Percentiles rank a stretch among this genome's conserved stretches.
Evolutionary conservation across 30 jellyfish, hydroid and myxozoan genomes (phyloP).

Genomic region (Aurelia aurita complex sp. Pacific): DNA sequence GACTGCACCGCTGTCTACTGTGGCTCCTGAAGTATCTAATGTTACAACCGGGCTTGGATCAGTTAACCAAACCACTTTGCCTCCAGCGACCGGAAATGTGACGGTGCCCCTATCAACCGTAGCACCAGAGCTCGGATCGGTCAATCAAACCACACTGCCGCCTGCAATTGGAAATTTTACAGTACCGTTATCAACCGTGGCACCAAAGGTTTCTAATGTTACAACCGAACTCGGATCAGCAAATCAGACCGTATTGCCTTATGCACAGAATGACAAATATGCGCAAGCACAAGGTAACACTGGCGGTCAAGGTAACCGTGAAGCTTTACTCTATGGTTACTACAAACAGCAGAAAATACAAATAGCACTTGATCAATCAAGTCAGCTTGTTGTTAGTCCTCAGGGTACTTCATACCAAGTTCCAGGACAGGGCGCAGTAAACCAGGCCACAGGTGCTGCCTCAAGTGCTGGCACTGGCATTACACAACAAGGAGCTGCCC

Average conservation of each 20-base stretch:
- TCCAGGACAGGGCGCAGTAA: neutral
- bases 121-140: neutral
- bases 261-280: neutral
- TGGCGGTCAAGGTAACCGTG: neutral
- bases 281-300: too few relatives aligned
- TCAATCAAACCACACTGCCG: too few relatives aligned
- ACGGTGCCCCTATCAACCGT: neutral
- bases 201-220: neutral
- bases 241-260: too few relatives aligned
- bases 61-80: too few relatives aligned
- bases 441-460: too few relatives aligned
- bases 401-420: neutral
- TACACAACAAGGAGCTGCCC: neutral
- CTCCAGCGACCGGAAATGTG: too few relatives aligned
- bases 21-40: neutral
- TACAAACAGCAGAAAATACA: constrained; percentile 62
- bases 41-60: neutral
- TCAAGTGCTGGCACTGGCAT: neutral
- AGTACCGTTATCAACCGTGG: neutral
- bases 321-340: constrained; percentile 38
- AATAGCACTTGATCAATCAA: constrained; percentile 36
- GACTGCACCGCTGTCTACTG: neutral
- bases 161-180: too few relatives aligned
- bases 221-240: too few relatives aligned
- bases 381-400: neutral